Evolutionary conservation across 2,888 invertebrate species (phyloP), one percentile per base, ranked within the genome.

Genomic region (Synergus umbraculus): DNA sequence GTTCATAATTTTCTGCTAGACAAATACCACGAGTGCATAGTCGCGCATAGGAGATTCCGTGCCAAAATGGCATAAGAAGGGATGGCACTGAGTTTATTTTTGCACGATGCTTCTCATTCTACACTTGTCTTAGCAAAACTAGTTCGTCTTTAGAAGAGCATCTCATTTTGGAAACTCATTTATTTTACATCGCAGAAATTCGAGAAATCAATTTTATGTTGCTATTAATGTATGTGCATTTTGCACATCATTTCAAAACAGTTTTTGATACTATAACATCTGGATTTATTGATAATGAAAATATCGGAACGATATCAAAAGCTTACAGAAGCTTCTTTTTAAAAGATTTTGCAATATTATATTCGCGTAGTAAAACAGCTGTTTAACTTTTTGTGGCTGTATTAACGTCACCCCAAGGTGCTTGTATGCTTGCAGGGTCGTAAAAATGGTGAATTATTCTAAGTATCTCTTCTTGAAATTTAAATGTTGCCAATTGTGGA

Each of bases 71-170:
- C 54, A 73, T n/a, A 73, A 73, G 73, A 54, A 73, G 73, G 54
- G 54, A 73, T 73, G 73, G 37, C 73, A 73, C 73, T 73, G 73
- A 73, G 73, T 73, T 73, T 73, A 73, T 73, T 73, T 73, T 73
- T 54, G 54, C 41, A 73, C 54, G 54, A 73, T 73, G 73, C 54
- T 54, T 54, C 73, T 73, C 37, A 69, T 54, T 73, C 73, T 73
- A 41, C 37, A 54, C 37, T 41, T 10, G 73, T 54, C 29, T 73
- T 37, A 69, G 69, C 29, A 49, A 49, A 46, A 49, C 29, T 15
- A 13, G 44, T 12, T 22, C 44, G 13, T 44, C 22, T 67, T 15
- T 13, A 37, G 15, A 54, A 5, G 46, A 73, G 37, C 10, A 49
- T 15, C 12, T 43, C 49, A 69, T 69, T 69, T 69, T 69, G 29